Percentiles rank a stretch among this genome's conserved stretches.
These are phyloP conservation scores for Corticium candelabrum DNA, from an alignment of 37 sponge, comb jelly and placozoan species.

Conservation along the genomic window DNA sequence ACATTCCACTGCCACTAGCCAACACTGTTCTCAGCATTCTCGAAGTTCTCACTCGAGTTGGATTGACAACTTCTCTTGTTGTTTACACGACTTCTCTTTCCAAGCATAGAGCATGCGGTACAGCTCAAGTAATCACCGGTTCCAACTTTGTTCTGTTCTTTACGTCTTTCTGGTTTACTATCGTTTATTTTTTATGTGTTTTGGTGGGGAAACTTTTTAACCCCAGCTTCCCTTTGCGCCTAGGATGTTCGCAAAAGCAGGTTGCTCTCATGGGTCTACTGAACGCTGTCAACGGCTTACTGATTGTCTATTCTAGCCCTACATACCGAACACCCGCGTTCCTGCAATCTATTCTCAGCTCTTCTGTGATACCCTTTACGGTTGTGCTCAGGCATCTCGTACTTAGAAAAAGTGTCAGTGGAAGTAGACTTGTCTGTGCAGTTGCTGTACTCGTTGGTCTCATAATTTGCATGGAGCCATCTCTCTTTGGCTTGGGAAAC, in stretches of 20 bases:
- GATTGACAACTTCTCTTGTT: conserved; percentile 44
- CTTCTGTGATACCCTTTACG: conserved; percentile 50
- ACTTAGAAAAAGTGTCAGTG: background rate
- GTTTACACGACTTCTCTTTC: conserved; percentile 21
- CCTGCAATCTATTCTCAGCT: conserved; percentile 57
- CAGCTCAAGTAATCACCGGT: background rate
- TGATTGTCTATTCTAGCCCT: conserved; percentile 46
- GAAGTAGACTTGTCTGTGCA: background rate
- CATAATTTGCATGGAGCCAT: background rate
- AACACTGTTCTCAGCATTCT: background rate
- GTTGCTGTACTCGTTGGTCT: background rate
- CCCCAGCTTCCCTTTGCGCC: background rate
- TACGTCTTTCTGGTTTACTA: conserved; percentile 44
- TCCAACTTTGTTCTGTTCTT: conserved; percentile 37
- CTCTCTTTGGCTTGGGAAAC: background rate
- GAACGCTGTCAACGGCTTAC: conserved; percentile 54
- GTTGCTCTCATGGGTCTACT: conserved; percentile 39
- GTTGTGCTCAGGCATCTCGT: conserved; percentile 21
- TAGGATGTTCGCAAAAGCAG: conserved; percentile 31
- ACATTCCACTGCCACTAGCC: background rate
- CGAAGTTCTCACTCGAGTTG: conserved; percentile 23
- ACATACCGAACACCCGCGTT: conserved; percentile 46
- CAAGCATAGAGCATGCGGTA: background rate
- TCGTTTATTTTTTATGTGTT: conserved; percentile 31
- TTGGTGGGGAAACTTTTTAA: conserved; percentile 10